A percentile compares a stretch with the other conserved stretches of the same genome.
These are phyloP conservation scores for Halichoeres trimaculatus DNA, from an alignment of 2,113 vertebrate species.

Conservation along the genomic window DNA sequence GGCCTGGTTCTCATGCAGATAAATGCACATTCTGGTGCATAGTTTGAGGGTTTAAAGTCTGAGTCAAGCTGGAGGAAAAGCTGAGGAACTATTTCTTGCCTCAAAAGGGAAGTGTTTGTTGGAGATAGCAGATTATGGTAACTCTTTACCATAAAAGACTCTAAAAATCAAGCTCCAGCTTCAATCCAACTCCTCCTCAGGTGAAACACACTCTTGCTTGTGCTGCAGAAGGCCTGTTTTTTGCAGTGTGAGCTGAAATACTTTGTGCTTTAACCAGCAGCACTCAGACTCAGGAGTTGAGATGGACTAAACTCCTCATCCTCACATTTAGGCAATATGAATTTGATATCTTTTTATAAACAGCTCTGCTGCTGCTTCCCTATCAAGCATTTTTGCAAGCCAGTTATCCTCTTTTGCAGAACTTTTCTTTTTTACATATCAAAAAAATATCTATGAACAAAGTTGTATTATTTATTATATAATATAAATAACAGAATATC, in stretches of 20 bases:
- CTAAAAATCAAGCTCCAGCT: conserved; percentile 14
- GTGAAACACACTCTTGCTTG: conserved; percentile 45
- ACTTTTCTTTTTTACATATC: conserved; percentile 65
- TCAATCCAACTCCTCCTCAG: conserved; percentile 46
- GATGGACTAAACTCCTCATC: conserved; percentile 33
- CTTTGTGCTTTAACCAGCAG: background rate
- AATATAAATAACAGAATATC: conserved; percentile 72
- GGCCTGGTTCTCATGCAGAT: conserved; percentile 6
- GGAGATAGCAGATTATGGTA: background rate
- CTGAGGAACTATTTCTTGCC: background rate
- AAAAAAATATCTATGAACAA: conserved; percentile 73
- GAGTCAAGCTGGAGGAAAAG: conserved; percentile 12
- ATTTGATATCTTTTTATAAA: conserved; percentile 57
- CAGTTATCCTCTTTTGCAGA: conserved; percentile 49
- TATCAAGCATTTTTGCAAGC: conserved; percentile 42
- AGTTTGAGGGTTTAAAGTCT: background rate
- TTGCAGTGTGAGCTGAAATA: conserved; percentile 39
- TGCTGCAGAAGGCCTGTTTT: conserved; percentile 45
- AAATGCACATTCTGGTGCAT: background rate
- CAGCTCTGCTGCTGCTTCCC: conserved; percentile 52
- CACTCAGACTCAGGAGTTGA: conserved; percentile 47
- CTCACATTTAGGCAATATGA: conserved; percentile 53
- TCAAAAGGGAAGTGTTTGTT: conserved; percentile 12
- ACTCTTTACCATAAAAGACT: background rate
- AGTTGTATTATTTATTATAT: conserved; percentile 85